Conservation (phyloP, 2,888 invertebrate species). For the Morpho helenor region DNA sequence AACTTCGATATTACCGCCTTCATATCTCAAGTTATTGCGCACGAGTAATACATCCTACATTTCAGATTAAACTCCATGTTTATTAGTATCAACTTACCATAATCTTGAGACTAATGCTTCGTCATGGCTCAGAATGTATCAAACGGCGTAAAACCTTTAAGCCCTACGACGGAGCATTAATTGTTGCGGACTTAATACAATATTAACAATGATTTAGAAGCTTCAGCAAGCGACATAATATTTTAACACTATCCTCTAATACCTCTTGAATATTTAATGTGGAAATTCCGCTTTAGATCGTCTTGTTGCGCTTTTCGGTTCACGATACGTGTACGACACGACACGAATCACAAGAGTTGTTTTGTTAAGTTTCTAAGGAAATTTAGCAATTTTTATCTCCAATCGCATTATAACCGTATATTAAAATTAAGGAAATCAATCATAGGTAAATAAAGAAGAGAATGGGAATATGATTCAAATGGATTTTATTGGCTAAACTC, state of each 20-base stretch:
- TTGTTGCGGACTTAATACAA: slow-evolving; percentile 35
- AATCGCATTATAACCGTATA: too few species aligned
- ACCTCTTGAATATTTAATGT: slow-evolving; percentile 64
- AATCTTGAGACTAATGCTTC: slow-evolving; percentile 9
- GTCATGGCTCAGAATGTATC: slow-evolving; percentile 22
- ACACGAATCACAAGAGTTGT: not conserved
- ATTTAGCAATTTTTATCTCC: too few species aligned
- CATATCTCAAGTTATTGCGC: not conserved
- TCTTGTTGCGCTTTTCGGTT: slow-evolving; percentile 7
- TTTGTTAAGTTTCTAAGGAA: too few species aligned
- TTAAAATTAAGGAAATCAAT: too few species aligned
- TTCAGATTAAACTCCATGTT: slow-evolving; percentile 3
- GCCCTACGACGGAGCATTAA: slow-evolving; percentile 23
- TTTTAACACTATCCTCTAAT: slow-evolving; percentile 51
- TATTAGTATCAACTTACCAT: slow-evolving; percentile 10
- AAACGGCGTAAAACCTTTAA: slow-evolving; percentile 23
- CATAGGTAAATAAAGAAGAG: too few species aligned
- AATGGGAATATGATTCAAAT: too few species aligned
- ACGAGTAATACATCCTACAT: not conserved
- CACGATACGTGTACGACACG: slow-evolving; percentile 8
- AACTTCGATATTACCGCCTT: too few species aligned
- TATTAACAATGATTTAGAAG: slow-evolving; percentile 39
- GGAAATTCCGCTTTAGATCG: slow-evolving; percentile 18
- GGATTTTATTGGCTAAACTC: too few species aligned
- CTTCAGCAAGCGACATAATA: slow-evolving; percentile 35